Conservation (phyloP, 2,113 vertebrate genomes). For the Scomber japonicus region DNA sequence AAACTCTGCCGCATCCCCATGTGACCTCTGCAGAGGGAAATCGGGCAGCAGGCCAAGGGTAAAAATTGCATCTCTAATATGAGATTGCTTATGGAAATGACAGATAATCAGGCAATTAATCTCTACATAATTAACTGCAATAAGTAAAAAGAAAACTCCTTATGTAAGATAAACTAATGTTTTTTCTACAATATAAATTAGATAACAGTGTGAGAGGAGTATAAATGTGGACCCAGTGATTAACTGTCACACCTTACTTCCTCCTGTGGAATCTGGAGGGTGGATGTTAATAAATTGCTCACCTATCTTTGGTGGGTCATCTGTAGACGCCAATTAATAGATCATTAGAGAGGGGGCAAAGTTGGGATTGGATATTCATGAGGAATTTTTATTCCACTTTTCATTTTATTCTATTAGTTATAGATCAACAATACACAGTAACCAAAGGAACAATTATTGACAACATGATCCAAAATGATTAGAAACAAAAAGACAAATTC, state of each 20-base stretch:
- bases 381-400: background rate
- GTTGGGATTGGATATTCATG: background rate
- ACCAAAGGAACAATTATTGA: no score
- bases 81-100: constrained; percentile 39
- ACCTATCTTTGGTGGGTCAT: constrained; percentile 38
- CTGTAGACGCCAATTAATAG: constrained; percentile 29
- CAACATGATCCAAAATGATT: background rate
- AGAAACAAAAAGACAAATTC: background rate
- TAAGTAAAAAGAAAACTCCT: constrained; percentile 13
- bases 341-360: constrained; percentile 12
- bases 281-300: constrained; percentile 39
- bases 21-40: constrained; percentile 47
- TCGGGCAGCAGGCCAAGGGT: constrained; percentile 40
- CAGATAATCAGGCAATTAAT: constrained; percentile 52
- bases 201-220: constrained; percentile 26
- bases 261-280: constrained; percentile 66
- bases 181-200: constrained; percentile 37
- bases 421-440: background rate
- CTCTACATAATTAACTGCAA: constrained; percentile 48
- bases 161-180: constrained; percentile 29
- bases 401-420: background rate
- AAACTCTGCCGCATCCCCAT: constrained; percentile 21
- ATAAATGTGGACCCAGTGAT: constrained; percentile 32
- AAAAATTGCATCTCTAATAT: constrained; percentile 36
- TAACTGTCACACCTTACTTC: constrained; percentile 63